These are phyloP conservation scores for Tylochromis polylepis DNA, from an alignment of 2,113 vertebrate genomes.

Conservation along the genomic window DNA sequence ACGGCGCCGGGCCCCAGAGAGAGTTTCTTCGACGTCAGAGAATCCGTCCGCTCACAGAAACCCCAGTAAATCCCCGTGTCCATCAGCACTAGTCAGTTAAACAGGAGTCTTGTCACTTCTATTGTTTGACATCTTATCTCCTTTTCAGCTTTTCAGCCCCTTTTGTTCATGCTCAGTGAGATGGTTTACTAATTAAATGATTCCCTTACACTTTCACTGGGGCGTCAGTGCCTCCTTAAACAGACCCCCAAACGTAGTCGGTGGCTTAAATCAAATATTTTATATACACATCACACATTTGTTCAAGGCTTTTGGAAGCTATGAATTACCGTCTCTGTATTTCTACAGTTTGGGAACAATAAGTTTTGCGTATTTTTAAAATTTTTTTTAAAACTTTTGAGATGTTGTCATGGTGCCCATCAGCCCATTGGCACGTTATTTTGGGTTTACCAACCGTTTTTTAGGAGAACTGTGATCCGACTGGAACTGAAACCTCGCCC, in stretches of 20 bases:
- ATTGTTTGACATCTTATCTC: not conserved
- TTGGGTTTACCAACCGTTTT: not conserved
- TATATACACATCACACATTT: not conserved
- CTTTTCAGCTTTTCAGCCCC: not conserved
- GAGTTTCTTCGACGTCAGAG: constrained; percentile 27
- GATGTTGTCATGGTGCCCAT: not conserved
- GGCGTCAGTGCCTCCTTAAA: not conserved
- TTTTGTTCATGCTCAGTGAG: not conserved
- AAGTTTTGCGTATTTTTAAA: not conserved
- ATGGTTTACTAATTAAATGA: not conserved
- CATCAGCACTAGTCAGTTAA: constrained; percentile 14
- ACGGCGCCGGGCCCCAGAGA: constrained; percentile 16
- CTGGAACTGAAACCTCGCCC: not conserved
- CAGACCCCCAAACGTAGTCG: not conserved
- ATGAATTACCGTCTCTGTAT: not conserved
- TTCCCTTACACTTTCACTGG: not conserved
- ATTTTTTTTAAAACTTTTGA: not conserved
- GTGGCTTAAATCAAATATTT: not conserved
- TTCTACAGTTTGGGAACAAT: not conserved
- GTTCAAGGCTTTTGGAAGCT: not conserved
- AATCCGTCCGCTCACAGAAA: constrained; percentile 20
- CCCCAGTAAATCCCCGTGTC: constrained; percentile 32
- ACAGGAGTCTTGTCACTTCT: not conserved
- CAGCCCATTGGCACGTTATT: not conserved
- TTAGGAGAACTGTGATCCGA: not conserved